A percentile compares a stretch with the other conserved stretches of the same genome.
phyloP scores from a whole-genome alignment of 1,140 invertebrate genomes.

The Bombus superbus region DNA sequence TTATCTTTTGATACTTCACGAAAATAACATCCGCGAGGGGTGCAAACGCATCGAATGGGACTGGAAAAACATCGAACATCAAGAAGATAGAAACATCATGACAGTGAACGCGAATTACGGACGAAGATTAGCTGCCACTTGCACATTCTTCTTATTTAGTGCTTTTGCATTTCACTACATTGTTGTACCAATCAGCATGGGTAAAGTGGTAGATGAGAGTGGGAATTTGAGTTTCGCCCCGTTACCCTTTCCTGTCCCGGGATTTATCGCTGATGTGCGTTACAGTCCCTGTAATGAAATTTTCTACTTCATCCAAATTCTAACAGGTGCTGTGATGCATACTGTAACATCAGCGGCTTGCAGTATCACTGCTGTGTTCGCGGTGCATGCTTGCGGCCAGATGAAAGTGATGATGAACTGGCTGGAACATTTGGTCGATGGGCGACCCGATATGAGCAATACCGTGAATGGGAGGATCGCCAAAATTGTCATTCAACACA shows the following conservation, averaged over 20 bases:
- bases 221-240: slow-evolving; percentile 30
- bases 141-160: slow-evolving; percentile 39
- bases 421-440: slow-evolving; percentile 44
- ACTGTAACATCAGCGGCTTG: slow-evolving; percentile 52
- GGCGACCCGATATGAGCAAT: neutral
- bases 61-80: slow-evolving; percentile 59
- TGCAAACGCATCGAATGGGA: slow-evolving; percentile 65
- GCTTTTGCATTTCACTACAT: slow-evolving; percentile 38
- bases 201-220: neutral
- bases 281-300: slow-evolving; percentile 60
- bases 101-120: slow-evolving; percentile 41
- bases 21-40: slow-evolving; percentile 61
- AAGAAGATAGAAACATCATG: slow-evolving; percentile 44
- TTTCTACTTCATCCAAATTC: slow-evolving; percentile 55
- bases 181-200: neutral
- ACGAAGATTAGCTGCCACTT: neutral
- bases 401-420: slow-evolving; percentile 65
- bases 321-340: slow-evolving; percentile 55
- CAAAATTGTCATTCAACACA: slow-evolving; percentile 66
- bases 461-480: slow-evolving; percentile 54
- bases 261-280: slow-evolving; percentile 44
- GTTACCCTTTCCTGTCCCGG: slow-evolving; percentile 62
- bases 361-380: slow-evolving; percentile 65
- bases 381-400: slow-evolving; percentile 70
- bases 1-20: slow-evolving; percentile 50